These are phyloP conservation scores for Papilio machaon DNA, from an alignment of 1,140 invertebrate species.

Conservation along the genomic window DNA sequence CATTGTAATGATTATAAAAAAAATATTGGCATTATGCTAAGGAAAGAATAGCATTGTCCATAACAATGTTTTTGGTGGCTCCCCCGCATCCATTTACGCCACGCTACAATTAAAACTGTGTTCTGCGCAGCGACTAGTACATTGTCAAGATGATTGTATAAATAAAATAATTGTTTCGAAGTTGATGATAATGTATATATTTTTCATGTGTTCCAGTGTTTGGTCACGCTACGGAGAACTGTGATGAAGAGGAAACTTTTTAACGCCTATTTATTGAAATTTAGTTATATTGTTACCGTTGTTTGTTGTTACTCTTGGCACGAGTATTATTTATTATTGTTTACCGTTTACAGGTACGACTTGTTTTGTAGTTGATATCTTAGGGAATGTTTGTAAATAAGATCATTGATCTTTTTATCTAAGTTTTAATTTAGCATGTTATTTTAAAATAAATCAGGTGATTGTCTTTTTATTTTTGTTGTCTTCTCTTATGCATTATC, in stretches of 20 bases:
- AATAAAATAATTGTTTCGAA: neutral
- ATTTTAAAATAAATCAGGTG: constrained; percentile 61
- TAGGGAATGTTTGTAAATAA: constrained; percentile 76
- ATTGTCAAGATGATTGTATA: too few relatives aligned
- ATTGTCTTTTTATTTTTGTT: constrained; percentile 53
- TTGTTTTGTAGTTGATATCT: constrained; percentile 64
- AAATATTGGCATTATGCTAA: too few relatives aligned
- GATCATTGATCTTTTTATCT: constrained; percentile 58
- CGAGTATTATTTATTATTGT: constrained; percentile 76
- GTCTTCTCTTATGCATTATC: constrained; percentile 71
- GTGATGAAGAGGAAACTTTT: constrained; percentile 92
- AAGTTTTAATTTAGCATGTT: constrained; percentile 66
- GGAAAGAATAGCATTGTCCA: too few relatives aligned
- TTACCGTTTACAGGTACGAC: constrained; percentile 67
- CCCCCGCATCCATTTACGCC: too few relatives aligned
- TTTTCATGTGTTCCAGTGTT: constrained; percentile 84
- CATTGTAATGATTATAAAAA: too few relatives aligned
- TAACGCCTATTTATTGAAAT: constrained; percentile 77
- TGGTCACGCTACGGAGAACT: constrained; percentile 90
- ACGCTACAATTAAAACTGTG: too few relatives aligned
- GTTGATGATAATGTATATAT: neutral
- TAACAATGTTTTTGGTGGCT: too few relatives aligned
- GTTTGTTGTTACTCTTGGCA: constrained; percentile 74
- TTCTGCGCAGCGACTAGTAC: too few relatives aligned
- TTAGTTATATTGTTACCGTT: constrained; percentile 77